phyloP scores from a whole-genome alignment of 2,888 invertebrate genomes.

The Resseliella maxima region DNA sequence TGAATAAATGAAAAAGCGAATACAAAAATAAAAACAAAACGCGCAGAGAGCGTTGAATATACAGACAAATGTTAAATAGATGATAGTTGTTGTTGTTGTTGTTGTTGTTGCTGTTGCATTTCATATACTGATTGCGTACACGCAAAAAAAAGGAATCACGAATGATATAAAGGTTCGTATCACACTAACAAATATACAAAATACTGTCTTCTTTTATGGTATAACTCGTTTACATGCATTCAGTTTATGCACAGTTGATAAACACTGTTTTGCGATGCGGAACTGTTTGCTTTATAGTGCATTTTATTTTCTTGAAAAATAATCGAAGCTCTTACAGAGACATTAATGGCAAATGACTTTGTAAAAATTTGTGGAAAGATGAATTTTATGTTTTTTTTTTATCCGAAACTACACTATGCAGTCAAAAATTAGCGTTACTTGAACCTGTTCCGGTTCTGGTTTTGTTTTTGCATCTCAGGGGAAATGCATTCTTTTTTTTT shows the following conservation, averaged over 20 bases:
- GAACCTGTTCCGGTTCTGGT: neutral
- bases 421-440: neutral
- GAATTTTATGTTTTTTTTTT: neutral
- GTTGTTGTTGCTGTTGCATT: too few species aligned
- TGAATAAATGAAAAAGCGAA: neutral
- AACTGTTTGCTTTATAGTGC: neutral
- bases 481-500: neutral
- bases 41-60: neutral
- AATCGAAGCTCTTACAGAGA: neutral
- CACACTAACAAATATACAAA: neutral
- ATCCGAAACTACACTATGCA: neutral
- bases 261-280: neutral
- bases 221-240: conserved; percentile 30
- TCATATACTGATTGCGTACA: neutral
- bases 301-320: neutral
- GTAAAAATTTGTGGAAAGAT: neutral
- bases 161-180: neutral
- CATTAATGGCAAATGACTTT: neutral
- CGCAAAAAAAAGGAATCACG: neutral
- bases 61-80: neutral
- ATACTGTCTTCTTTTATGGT: neutral
- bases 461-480: neutral
- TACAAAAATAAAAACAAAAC: conserved; percentile 28
- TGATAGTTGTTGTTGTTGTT: conserved; percentile 4
- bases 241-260: neutral